Evolutionary conservation across 1,140 invertebrate species (phyloP).

Genomic region (Drosophila funebris): DNA sequence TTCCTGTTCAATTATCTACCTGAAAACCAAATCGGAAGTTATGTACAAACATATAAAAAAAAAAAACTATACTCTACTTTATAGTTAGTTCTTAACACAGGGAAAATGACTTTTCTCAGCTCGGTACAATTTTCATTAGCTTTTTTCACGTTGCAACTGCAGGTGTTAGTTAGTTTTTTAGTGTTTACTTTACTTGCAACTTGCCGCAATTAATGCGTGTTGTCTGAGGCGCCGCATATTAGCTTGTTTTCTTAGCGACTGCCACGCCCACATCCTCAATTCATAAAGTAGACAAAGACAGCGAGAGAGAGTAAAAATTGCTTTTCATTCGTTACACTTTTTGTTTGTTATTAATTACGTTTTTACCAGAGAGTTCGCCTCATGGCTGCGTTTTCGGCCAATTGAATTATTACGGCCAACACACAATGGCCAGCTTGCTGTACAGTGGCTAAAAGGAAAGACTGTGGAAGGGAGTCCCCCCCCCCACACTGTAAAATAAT

Average conservation of each 20-base stretch:
- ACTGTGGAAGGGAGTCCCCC: neutral
- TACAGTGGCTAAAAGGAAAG: neutral
- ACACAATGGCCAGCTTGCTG: conserved; percentile 51
- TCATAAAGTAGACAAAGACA: too few relatives aligned
- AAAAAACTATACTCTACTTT: neutral
- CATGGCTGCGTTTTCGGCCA: conserved; percentile 64
- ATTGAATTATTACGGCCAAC: conserved; percentile 71
- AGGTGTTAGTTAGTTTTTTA: conserved; percentile 2
- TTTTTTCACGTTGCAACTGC: neutral
- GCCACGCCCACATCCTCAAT: conserved; percentile 77
- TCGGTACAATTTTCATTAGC: neutral
- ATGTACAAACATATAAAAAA: neutral
- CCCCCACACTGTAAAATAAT: conserved; percentile 1
- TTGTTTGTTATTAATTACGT: conserved; percentile 78
- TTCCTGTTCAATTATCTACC: conserved; percentile 12
- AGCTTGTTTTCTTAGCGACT: conserved; percentile 63
- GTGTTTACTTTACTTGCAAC: conserved; percentile 14
- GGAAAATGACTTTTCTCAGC: neutral
- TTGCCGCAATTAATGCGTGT: conserved; percentile 36
- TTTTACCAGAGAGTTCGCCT: conserved; percentile 44
- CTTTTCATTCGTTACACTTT: conserved; percentile 56
- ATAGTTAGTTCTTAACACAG: neutral
- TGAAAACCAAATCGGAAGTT: conserved; percentile 23
- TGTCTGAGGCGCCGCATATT: conserved; percentile 76
- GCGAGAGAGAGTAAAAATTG: conserved; percentile 53